Evolutionary conservation across 2,888 invertebrate species (phyloP).

Genomic region (Chalcosyrphus nemorum): DNA sequence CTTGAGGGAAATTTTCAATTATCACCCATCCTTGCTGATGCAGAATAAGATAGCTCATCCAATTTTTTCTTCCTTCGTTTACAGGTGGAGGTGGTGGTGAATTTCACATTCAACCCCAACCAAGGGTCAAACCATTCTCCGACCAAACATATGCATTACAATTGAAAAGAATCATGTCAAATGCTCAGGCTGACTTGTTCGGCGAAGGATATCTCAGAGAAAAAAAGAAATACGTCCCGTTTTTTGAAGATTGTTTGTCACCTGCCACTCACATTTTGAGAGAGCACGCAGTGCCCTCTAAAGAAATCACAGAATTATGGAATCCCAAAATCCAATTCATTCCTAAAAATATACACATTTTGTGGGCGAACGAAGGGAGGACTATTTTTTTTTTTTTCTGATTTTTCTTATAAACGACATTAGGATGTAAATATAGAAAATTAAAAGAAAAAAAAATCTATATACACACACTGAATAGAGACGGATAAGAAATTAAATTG

Average conservation of each 20-base stretch:
- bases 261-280: slow-evolving; percentile 42
- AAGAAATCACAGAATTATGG: slow-evolving; percentile 26
- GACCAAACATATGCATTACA: background rate
- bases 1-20: slow-evolving; percentile 4
- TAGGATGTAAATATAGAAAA: slow-evolving; percentile 6
- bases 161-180: slow-evolving; percentile 20
- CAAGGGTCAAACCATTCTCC: background rate
- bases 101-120: background rate
- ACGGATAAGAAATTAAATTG: slow-evolving; percentile 29
- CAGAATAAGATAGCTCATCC: background rate
- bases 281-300: slow-evolving; percentile 14
- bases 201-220: background rate
- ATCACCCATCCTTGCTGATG: background rate
- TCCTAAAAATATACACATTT: slow-evolving; percentile 26
- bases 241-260: slow-evolving; percentile 25
- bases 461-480: background rate
- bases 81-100: no score
- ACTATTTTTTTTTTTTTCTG: background rate
- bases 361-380: background rate
- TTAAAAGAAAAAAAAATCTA: background rate
- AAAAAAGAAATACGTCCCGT: background rate
- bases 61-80: no score
- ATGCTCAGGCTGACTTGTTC: background rate
- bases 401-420: background rate
- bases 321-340: slow-evolving; percentile 28